Percentiles rank a stretch among this genome's conserved stretches.
Conservation (phyloP, 2,888 invertebrate genomes). For the Microdon myrmicae region DNA sequence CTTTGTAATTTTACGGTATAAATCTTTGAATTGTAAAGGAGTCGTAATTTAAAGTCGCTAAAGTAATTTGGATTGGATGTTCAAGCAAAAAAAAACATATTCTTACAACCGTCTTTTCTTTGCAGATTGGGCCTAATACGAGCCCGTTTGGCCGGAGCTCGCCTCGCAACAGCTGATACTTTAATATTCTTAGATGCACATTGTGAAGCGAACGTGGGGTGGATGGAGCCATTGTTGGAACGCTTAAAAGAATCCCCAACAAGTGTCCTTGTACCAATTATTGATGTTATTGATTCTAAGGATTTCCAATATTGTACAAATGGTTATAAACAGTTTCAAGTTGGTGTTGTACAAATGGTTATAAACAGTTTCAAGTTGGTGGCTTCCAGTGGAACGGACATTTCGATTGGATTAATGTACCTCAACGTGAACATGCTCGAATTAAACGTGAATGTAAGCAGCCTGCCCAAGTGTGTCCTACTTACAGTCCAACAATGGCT, state of each 20-base stretch:
- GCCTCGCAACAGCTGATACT: slow-evolving; percentile 81
- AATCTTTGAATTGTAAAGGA: no score
- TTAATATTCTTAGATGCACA: slow-evolving; percentile 91
- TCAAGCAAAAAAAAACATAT: slow-evolving; percentile 14
- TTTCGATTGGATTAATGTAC: slow-evolving; percentile 84
- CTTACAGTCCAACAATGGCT: slow-evolving; percentile 94
- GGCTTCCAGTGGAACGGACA: slow-evolving; percentile 82
- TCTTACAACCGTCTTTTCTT: slow-evolving; percentile 18
- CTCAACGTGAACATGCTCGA: slow-evolving; percentile 63
- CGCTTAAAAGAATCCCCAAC: slow-evolving; percentile 83
- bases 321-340: slow-evolving; percentile 66
- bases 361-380: slow-evolving; percentile 66
- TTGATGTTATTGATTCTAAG: slow-evolving; percentile 87
- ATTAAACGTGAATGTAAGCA: slow-evolving; percentile 60
- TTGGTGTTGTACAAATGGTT: slow-evolving; percentile 67
- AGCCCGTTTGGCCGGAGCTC: slow-evolving; percentile 89
- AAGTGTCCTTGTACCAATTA: slow-evolving; percentile 91
- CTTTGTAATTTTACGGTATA: no score
- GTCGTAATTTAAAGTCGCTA: no score
- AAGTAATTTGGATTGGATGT: no score
- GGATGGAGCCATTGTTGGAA: slow-evolving; percentile 90
- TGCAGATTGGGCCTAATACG: slow-evolving; percentile 85
- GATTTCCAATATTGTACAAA: slow-evolving; percentile 67
- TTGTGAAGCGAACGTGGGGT: slow-evolving; percentile 83
- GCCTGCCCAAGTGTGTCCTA: slow-evolving; percentile 63